phyloP scores from a whole-genome alignment of 2,888 invertebrate genomes.

The Ophion ventricosus region DNA sequence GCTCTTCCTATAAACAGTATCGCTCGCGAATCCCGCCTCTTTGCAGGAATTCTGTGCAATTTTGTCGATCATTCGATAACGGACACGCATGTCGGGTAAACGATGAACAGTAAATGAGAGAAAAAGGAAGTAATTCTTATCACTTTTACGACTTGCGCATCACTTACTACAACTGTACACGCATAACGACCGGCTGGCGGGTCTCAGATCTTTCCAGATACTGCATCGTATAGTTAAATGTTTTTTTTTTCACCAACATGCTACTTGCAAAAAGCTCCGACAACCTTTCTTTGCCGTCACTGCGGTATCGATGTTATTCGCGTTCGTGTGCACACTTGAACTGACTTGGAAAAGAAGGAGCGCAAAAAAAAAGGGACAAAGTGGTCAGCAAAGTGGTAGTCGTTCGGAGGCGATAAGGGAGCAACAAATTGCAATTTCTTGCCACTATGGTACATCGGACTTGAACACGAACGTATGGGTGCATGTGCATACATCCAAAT shows the following conservation, averaged over 20 bases:
- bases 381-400: conserved; percentile 57
- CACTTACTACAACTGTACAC: conserved; percentile 11
- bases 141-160: conserved; percentile 55
- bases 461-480: neutral
- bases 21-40: conserved; percentile 13
- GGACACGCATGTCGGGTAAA: conserved; percentile 44
- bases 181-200: conserved; percentile 13
- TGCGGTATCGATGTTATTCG: conserved; percentile 47
- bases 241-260: conserved; percentile 34
- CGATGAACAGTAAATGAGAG: conserved; percentile 33
- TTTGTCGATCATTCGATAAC: conserved; percentile 54
- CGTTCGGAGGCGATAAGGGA: conserved; percentile 62
- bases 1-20: conserved; percentile 22
- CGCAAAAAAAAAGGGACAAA: conserved; percentile 24
- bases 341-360: conserved; percentile 56
- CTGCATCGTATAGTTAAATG: conserved; percentile 38
- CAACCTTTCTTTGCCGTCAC: conserved; percentile 29
- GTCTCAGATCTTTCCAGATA: conserved; percentile 17
- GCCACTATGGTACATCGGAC: conserved; percentile 23
- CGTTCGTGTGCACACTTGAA: conserved; percentile 42
- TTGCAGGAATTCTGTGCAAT: conserved; percentile 39
- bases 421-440: conserved; percentile 66
- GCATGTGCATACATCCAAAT: neutral
- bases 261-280: conserved; percentile 44
- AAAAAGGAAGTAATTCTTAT: conserved; percentile 54